Evolutionary conservation across 2,113 vertebrate species (phyloP).

Genomic region (Marcusenius ussheri): DNA sequence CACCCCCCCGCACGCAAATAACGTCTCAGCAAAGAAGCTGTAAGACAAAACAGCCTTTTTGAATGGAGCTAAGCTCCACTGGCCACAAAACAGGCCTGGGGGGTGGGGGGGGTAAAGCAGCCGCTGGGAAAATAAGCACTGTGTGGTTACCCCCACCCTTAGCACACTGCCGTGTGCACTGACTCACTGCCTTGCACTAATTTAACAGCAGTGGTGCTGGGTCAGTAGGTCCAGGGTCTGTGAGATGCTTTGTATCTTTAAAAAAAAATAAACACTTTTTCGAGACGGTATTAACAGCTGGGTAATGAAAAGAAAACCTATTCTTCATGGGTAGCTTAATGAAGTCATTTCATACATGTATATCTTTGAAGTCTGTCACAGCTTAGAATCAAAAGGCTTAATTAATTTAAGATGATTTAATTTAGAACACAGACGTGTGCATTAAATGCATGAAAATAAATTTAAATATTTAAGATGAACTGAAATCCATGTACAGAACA

Average conservation of each 20-base stretch:
- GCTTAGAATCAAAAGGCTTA: neutral
- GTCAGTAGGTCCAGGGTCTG: neutral
- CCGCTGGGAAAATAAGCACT: neutral
- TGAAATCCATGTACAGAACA: neutral
- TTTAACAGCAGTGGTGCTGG: neutral
- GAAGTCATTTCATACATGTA: neutral
- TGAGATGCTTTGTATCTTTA: neutral
- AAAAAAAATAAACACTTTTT: neutral
- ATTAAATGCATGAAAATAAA: neutral
- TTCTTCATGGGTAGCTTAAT: neutral
- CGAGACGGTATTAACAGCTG: neutral
- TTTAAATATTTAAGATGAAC: neutral
- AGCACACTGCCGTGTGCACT: neutral
- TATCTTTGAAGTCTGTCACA: neutral
- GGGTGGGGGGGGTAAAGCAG: neutral
- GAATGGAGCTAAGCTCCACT: neutral
- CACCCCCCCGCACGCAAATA: neutral
- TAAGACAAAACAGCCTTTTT: neutral
- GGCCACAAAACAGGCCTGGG: neutral
- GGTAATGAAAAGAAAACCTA: neutral
- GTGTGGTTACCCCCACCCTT: neutral
- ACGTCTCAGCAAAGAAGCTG: neutral
- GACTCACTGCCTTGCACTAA: neutral
- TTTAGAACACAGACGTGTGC: neutral
- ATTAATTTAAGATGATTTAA: neutral